phyloP scores from a whole-genome alignment of 64 coral and sea anemone genomes.

The Pocillopora damicornis region DNA sequence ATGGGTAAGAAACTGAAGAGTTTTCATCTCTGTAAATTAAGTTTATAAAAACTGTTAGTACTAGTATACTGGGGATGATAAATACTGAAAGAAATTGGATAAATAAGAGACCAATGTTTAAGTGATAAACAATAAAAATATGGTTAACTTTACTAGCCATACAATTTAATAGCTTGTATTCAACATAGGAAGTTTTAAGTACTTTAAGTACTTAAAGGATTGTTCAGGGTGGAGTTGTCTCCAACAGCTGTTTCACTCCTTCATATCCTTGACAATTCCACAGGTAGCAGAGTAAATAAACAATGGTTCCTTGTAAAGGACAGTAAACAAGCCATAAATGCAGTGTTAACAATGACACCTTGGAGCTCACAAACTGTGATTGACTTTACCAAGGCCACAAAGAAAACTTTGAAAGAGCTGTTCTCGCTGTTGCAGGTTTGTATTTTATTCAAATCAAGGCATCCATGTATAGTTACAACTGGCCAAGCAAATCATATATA shows the following conservation, averaged over 20 bases:
- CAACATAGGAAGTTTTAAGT: too few species aligned
- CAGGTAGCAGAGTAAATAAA: constrained; percentile 78
- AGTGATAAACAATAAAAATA: too few species aligned
- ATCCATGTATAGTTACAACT: not conserved
- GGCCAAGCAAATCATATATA: not conserved
- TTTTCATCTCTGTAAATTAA: too few species aligned
- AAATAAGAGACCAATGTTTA: too few species aligned
- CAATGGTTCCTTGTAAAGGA: constrained; percentile 84
- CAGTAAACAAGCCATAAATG: constrained; percentile 41
- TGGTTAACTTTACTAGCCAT: too few species aligned
- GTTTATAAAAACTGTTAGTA: too few species aligned
- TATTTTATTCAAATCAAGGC: not conserved
- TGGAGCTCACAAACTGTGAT: constrained; percentile 65
- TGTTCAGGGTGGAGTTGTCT: not conserved
- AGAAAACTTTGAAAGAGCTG: constrained; percentile 65
- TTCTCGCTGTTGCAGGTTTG: constrained; percentile 64
- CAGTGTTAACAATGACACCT: constrained; percentile 58
- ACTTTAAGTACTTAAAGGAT: not conserved
- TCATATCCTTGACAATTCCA: not conserved
- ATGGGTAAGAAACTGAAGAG: constrained; percentile 50
- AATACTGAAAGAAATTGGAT: too few species aligned
- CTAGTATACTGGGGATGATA: not conserved
- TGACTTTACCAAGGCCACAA: constrained; percentile 68
- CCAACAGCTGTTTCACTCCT: too few species aligned
- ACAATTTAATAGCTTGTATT: too few species aligned